These are phyloP conservation scores for Willisornis vidua DNA, from an alignment of 2,113 vertebrate species.

Conservation along the genomic window DNA sequence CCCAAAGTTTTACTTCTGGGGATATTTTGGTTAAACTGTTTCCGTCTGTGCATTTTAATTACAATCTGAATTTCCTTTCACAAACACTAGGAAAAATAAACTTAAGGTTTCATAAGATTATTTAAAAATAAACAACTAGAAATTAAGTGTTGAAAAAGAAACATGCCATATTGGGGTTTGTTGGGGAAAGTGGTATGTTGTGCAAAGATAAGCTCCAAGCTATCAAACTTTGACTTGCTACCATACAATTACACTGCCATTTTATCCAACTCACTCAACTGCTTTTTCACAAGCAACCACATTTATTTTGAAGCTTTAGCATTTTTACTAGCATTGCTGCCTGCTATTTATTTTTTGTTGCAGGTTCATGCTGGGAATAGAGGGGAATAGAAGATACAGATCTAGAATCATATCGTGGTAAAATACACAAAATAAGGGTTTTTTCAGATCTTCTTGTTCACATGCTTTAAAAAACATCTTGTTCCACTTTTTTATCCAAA, in stretches of 20 bases:
- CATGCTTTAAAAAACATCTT: background rate
- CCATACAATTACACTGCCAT: conserved; percentile 11
- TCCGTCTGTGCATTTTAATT: background rate
- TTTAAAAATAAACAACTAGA: background rate
- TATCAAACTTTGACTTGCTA: conserved; percentile 7
- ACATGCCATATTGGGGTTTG: background rate
- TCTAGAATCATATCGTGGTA: background rate
- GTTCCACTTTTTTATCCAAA: background rate
- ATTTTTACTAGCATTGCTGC: background rate
- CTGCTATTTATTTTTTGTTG: background rate
- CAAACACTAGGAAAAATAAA: background rate
- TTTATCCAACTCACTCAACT: background rate
- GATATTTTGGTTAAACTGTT: background rate
- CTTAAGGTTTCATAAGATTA: background rate
- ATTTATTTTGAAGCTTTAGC: conserved; percentile 29
- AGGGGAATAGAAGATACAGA: background rate
- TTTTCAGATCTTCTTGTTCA: background rate
- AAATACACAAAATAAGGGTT: background rate
- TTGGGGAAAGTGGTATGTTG: background rate
- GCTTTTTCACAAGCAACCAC: conserved; percentile 10
- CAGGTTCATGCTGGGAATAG: background rate
- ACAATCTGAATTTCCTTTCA: background rate
- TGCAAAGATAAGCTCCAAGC: conserved; percentile 21
- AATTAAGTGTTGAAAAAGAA: background rate
- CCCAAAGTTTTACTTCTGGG: background rate